Conservation (phyloP, 2,113 vertebrate genomes). For the Phocoena phocoena region DNA sequence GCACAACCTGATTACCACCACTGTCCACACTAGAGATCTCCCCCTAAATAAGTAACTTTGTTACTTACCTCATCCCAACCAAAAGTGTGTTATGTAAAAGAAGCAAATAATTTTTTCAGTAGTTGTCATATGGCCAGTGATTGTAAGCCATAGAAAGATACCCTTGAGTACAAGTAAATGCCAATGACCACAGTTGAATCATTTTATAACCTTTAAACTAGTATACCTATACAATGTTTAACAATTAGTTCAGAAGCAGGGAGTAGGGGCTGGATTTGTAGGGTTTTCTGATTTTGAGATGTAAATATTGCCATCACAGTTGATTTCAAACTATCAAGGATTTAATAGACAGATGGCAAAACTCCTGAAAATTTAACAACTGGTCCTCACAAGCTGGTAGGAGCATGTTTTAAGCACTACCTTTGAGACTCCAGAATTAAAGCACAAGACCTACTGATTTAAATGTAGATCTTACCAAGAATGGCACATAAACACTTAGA, state of each 20-base stretch:
- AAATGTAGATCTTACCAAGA: neutral
- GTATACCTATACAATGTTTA: neutral
- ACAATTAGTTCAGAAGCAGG: neutral
- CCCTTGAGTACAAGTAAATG: neutral
- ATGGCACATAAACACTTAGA: neutral
- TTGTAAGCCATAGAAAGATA: constrained; percentile 9
- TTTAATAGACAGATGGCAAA: neutral
- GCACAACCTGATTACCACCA: neutral
- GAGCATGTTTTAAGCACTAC: neutral
- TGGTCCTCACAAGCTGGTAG: neutral
- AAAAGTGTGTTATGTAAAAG: neutral
- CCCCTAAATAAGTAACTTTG: neutral
- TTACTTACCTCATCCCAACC: neutral
- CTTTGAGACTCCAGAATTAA: neutral
- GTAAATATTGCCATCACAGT: neutral
- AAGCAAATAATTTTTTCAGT: constrained; percentile 1
- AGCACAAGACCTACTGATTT: neutral
- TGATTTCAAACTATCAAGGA: neutral
- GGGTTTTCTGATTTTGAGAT: constrained; percentile 29
- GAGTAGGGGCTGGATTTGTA: neutral
- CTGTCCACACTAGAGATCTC: neutral
- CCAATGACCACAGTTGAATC: neutral
- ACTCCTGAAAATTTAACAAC: neutral
- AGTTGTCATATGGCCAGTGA: neutral
- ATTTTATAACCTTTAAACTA: neutral